Conservation (phyloP, 2,888 invertebrate genomes). For the Lutraria lutraria region DNA sequence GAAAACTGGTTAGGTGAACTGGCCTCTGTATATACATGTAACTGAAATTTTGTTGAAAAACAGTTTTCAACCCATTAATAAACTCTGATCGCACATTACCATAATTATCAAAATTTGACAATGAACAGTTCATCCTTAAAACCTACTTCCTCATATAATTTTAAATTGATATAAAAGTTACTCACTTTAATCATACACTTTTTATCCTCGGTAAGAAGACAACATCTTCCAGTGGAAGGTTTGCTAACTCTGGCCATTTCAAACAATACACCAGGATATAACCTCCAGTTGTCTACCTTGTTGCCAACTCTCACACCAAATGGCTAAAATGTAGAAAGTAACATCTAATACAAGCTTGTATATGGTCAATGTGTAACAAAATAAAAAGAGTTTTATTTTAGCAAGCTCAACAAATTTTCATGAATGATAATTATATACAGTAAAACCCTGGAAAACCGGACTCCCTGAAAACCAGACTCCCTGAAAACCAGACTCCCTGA, state of each 20-base stretch:
- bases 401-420: no score
- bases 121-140: not conserved
- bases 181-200: conserved; percentile 75
- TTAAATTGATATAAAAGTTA: not conserved
- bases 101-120: not conserved
- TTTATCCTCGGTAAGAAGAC: conserved; percentile 87
- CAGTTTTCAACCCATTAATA: no score
- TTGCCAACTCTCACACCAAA: conserved; percentile 89
- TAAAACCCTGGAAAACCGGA: no score
- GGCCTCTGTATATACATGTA: no score
- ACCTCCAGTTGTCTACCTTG: conserved; percentile 87
- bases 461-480: no score
- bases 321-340: conserved; percentile 86
- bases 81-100: no score
- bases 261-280: conserved; percentile 88
- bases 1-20: no score
- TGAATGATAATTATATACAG: no score
- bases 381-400: not conserved
- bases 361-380: not conserved
- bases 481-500: no score
- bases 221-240: conserved; percentile 88
- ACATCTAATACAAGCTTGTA: not conserved
- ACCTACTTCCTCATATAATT: not conserved
- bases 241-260: conserved; percentile 88
- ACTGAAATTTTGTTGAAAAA: no score